Base-by-base conservation (phyloP, 1,140 invertebrate species). In the Bactericera cockerelli region DNA sequence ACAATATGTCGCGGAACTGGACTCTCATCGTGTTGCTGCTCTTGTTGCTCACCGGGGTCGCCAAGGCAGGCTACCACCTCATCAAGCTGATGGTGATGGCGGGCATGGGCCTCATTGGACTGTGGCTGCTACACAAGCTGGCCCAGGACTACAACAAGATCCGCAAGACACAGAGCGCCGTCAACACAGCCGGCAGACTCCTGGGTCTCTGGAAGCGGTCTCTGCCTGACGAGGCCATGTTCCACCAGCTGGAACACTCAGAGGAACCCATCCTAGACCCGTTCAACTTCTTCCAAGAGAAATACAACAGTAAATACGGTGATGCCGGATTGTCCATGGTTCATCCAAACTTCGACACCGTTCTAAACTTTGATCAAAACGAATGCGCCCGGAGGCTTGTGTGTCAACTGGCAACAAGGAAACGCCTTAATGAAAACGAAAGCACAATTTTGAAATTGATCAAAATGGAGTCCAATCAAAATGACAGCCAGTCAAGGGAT, bases 71-170 rank as follows among this genome's bases (percentile, higher is more conserved):
- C 53, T 49, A 64, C 6, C 64, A 64, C 22, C 64, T 65, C 54
- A 62, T 57, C 26, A 68, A 70, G 42, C 25, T 74, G 1, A 53
- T 72, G 1, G 22, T 75, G 1, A 58, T 75, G 62, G 70, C 69
- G 4, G 70, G 62, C 14, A 70, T 71, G 63, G 73, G 73, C 1
- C 59, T 75, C 2, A 70, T 67, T 10, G 73, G 73, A 11, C 67
- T 75, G 66, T 75, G 74, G 59, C 70, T 75, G 67, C 64, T 75
- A 59, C 74, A 75, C 64, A 65, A 72, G 28, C 63, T 75, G 26
- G 74, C 74, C 0, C 69, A 72, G 61, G 74, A 75, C 59, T 75
- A 68, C 65, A 71, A 68, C 54, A 71, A 70, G 59, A 73, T 74
- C 55, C 64, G 69, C 2, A 59, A 58, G 10, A 38, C 26, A 21